Evolutionary conservation across 1,140 invertebrate genomes (phyloP), one percentile per base, ranked within the genome.

Genomic region (Archivesica marissinica): DNA sequence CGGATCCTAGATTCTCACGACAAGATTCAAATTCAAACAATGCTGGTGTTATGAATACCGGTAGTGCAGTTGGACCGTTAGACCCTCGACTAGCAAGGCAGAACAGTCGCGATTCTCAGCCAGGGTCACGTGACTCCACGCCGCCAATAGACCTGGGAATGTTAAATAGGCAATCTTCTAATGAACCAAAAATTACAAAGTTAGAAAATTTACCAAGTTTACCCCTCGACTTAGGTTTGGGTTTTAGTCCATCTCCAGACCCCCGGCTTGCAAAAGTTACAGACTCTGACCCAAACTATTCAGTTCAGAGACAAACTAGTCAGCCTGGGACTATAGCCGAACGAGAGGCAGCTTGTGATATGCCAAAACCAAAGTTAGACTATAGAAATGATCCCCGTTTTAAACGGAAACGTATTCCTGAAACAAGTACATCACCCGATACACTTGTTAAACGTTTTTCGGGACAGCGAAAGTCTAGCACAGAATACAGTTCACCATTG

Each of bases 311-410:
- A 64, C 84, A 86, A 44, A 54, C 47, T 20, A 89, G 87, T 84
- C 81, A 88, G 38, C 64, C 80, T 70, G 77, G 70, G 39, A 87
- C 44, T 39, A 33, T 50, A 23, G 35, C 38, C 17, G 61, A 74
- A 70, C 52, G 39, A 44, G 68, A 68, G n/a, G 70, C 74, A 9
- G 39, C n/a, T 33, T 52, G 52, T 76, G 75, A 52, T 23, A 15
- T n/a, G 4, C 59, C 77, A 15, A 81, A 88, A 86, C 84, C 77
- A 30, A 91, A 91, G 87, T 85, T 92, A 84, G 91, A 92, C 70
- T 88, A 93, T 88, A 86, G 92, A 39, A 92, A 92, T 89, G 91
- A 93, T 86, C 92, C 92, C 23, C 80, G 91, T 38, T 93, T 93
- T 70, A 92, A 91, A 80, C 79, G 90, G n/a, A 90, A 91, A 80